Evolutionary conservation across 2,888 invertebrate genomes (phyloP), one percentile per base, ranked within the genome.

Genomic region (Himalopsyche anomala): DNA sequence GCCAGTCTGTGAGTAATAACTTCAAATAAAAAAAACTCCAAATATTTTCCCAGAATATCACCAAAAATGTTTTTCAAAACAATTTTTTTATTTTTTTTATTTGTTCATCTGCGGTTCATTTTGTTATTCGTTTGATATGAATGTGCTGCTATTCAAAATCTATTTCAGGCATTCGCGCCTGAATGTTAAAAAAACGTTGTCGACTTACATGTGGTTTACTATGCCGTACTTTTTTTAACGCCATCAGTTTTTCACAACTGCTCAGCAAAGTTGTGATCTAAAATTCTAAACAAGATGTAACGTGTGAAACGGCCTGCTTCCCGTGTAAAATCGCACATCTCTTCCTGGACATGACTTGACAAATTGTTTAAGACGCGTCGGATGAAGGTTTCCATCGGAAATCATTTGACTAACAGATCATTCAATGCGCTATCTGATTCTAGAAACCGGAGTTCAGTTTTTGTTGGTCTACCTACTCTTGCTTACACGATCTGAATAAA

Each of bases 311-410:
- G 28, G 62, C 62, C 28, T 62, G 62, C 11, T 62, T 62, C 62
- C 62, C 28, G 62, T 19, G 62, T 62, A 62, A 62, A 62, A 28
- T 62, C n/a, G 28, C 62, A 62, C 62, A 62, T 19, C 19, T 62
- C 62, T 62, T 62, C 62, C 62, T 62, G 62, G n/a, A n/a, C 62
- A 62, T 19, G 62, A 62, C 28, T 62, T 62, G 62, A 62, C 62
- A 62, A 62, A 62, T 62, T 62, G 62, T 62, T 62, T 62, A 19
- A 19, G 62, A 62, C 62, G 62, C 62, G 62, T 62, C 19, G n/a
- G 62, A 62, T 62, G 62, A 62, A 62, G 62, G 62, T 19, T 62
- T 62, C 62, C 0, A 62, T 62, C 62, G 62, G 62, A 62, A 62
- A 62, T 62, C 62, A 62, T 62, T 62, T 62, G 62, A 6, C 19